Conservation (phyloP, 2,797 vertebrate genomes). For the Megalops cyprinoides region DNA sequence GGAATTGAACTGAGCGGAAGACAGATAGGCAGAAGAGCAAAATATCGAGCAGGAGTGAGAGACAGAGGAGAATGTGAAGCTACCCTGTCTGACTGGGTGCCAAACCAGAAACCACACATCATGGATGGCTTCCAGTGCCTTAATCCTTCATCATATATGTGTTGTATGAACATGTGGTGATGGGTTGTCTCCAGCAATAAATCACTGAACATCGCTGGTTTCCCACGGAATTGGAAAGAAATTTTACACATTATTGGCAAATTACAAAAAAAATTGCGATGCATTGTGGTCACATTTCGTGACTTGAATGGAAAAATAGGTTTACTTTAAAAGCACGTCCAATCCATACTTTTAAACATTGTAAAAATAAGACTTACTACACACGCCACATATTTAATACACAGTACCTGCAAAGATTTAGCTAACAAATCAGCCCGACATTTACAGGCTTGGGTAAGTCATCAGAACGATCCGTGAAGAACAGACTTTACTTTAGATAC, state of each 20-base stretch:
- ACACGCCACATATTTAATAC: neutral
- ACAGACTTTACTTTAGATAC: neutral
- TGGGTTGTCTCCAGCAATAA: neutral
- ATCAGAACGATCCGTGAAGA: neutral
- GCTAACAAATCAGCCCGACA: neutral
- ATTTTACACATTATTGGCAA: no score
- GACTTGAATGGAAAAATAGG: neutral
- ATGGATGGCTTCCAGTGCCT: neutral
- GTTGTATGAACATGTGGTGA: neutral
- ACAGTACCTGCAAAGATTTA: neutral
- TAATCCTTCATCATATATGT: neutral
- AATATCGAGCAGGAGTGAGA: no score
- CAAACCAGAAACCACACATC: neutral
- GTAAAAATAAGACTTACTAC: neutral
- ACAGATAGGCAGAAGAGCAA: no score
- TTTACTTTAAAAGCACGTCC: neutral
- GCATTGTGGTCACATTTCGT: neutral
- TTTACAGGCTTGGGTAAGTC: neutral
- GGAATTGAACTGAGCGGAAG: no score
- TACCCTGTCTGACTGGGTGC: neutral
- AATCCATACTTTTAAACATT: neutral
- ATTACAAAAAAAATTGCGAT: neutral
- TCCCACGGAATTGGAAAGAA: constrained; percentile 3
- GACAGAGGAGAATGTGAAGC: neutral
- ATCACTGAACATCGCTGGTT: neutral